Evolutionary conservation across 1,140 invertebrate species (phyloP).

Genomic region (Odontomachus brunneus): DNA sequence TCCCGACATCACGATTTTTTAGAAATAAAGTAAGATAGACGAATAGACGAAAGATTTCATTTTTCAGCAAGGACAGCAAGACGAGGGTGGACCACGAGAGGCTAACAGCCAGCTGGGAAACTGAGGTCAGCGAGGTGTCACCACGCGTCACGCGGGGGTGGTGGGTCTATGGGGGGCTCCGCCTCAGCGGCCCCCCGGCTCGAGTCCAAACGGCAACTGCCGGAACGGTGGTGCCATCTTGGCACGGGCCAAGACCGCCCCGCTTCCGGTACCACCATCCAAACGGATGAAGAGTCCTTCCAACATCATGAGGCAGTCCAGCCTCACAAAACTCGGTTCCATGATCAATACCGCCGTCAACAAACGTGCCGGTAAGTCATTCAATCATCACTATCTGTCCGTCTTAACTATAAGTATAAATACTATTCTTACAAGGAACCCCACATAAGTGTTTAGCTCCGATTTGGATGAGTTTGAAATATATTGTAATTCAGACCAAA

Average conservation of each 20-base stretch:
- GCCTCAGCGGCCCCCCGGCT: constrained; percentile 82
- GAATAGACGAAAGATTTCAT: neutral
- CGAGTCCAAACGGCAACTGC: constrained; percentile 80
- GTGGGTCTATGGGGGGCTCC: constrained; percentile 85
- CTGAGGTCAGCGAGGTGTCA: constrained; percentile 73
- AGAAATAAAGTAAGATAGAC: neutral
- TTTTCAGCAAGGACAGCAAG: constrained; percentile 48
- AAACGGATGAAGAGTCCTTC: constrained; percentile 85
- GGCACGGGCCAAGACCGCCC: constrained; percentile 74
- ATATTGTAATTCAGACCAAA: too few relatives aligned
- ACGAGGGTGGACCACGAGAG: constrained; percentile 25
- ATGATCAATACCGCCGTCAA: constrained; percentile 89
- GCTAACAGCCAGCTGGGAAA: constrained; percentile 55
- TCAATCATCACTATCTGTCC: constrained; percentile 4
- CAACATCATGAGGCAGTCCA: constrained; percentile 88
- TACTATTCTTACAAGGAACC: too few relatives aligned
- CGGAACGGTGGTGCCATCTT: constrained; percentile 78
- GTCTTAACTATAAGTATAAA: too few relatives aligned
- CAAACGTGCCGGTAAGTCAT: constrained; percentile 83
- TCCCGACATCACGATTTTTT: neutral
- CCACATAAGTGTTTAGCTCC: too few relatives aligned
- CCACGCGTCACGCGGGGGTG: constrained; percentile 85
- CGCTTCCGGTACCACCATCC: constrained; percentile 72
- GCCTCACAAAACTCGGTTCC: constrained; percentile 88
- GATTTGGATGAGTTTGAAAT: too few relatives aligned